phyloP scores from a whole-genome alignment of 2,888 invertebrate genomes.

The Agrilus cyanescens region DNA sequence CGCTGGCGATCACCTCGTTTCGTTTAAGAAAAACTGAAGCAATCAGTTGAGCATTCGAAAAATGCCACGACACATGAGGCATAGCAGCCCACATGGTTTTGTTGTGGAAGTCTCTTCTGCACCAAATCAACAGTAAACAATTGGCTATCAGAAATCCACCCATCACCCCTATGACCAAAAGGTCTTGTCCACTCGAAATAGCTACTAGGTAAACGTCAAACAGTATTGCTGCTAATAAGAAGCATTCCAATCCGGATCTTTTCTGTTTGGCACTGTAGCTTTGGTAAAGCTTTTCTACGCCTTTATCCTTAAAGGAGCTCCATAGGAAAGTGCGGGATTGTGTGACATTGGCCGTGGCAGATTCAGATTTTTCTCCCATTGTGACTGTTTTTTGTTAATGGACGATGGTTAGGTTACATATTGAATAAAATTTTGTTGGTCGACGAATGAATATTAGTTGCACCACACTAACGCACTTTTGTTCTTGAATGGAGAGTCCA shows the following conservation, averaged over 20 bases:
- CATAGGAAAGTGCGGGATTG: slow-evolving; percentile 19
- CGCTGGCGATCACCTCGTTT: slow-evolving; percentile 46
- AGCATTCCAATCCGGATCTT: slow-evolving; percentile 57
- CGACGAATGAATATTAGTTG: too few relatives aligned
- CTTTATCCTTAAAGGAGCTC: slow-evolving; percentile 46
- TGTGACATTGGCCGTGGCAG: slow-evolving; percentile 26
- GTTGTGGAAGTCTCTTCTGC: slow-evolving; percentile 26
- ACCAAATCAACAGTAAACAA: slow-evolving; percentile 31
- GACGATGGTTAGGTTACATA: too few relatives aligned
- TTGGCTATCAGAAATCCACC: slow-evolving; percentile 32
- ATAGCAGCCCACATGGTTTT: slow-evolving; percentile 42
- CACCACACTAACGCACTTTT: too few relatives aligned
- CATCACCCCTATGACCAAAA: slow-evolving; percentile 29
- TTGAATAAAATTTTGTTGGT: too few relatives aligned
- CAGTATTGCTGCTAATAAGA: slow-evolving; percentile 52
- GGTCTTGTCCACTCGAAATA: slow-evolving; percentile 41
- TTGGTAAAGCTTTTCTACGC: slow-evolving; percentile 58
- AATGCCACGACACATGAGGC: slow-evolving; percentile 53
- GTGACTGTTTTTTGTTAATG: too few relatives aligned
- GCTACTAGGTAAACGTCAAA: slow-evolving; percentile 51
- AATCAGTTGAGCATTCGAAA: slow-evolving; percentile 49
- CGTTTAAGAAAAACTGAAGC: slow-evolving; percentile 49
- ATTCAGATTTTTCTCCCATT: slow-evolving; percentile 28
- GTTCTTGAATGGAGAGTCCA: too few relatives aligned
- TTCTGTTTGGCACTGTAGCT: slow-evolving; percentile 62